These are phyloP conservation scores for Dendropsophus ebraccatus DNA, from an alignment of 2,113 vertebrate species.

Conservation along the genomic window DNA sequence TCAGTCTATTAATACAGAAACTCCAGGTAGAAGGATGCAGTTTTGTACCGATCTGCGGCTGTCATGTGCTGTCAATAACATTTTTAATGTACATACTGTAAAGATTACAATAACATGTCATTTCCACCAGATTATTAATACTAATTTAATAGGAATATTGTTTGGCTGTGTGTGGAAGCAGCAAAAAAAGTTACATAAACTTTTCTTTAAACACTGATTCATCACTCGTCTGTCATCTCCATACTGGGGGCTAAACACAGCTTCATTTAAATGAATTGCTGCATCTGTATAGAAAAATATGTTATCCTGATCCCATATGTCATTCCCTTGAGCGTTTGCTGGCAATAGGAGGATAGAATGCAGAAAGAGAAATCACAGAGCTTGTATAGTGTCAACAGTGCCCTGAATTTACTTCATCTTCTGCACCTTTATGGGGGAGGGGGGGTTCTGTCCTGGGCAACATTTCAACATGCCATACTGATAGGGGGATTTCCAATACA, in stretches of 20 bases:
- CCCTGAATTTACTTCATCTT: neutral
- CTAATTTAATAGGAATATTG: neutral
- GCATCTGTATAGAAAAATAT: conserved; percentile 29
- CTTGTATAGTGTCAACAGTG: too few relatives aligned
- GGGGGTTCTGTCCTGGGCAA: too few relatives aligned
- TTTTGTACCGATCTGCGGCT: too few relatives aligned
- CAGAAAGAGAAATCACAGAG: neutral
- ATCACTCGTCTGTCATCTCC: conserved; percentile 3
- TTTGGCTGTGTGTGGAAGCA: neutral
- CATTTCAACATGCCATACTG: too few relatives aligned
- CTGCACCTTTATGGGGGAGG: neutral
- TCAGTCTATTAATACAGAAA: too few relatives aligned
- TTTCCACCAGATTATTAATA: neutral
- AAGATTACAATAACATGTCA: neutral
- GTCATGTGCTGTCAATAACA: too few relatives aligned
- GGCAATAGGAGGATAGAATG: neutral
- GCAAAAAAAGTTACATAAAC: neutral
- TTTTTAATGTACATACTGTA: neutral
- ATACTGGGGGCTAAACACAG: conserved; percentile 9
- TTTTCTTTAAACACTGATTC: neutral
- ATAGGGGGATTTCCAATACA: too few relatives aligned
- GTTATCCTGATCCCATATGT: conserved; percentile 9
- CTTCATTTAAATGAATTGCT: conserved; percentile 14
- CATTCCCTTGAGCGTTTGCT: neutral
- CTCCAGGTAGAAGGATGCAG: too few relatives aligned